phyloP scores from a whole-genome alignment of 2,888 invertebrate genomes.

The Hanleya hanleyi region DNA sequence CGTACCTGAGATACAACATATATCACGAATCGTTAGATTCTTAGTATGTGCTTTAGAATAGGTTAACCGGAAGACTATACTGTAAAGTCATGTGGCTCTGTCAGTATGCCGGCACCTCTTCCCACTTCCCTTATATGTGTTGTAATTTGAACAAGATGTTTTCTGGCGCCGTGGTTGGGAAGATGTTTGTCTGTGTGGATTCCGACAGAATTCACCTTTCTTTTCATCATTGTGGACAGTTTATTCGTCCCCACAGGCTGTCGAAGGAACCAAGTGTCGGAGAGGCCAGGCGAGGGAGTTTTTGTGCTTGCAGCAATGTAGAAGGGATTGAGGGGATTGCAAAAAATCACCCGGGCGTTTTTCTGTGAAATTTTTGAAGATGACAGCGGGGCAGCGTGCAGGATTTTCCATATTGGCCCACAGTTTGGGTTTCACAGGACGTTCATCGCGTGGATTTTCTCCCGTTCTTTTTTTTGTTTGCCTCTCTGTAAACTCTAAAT shows the following conservation, averaged over 20 bases:
- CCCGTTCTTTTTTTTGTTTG: slow-evolving; percentile 4
- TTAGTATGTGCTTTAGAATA: too few species aligned
- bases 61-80: too few species aligned
- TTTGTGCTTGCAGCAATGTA: neutral
- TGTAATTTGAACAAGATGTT: too few species aligned
- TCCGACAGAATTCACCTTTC: slow-evolving; percentile 6
- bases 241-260: slow-evolving; percentile 15
- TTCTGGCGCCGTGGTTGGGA: slow-evolving; percentile 10
- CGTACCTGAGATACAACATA: too few species aligned
- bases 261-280: slow-evolving; percentile 4
- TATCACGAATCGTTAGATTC: too few species aligned
- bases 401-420: slow-evolving; percentile 3
- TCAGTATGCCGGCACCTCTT: too few species aligned
- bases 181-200: neutral
- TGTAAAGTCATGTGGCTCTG: too few species aligned
- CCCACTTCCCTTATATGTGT: too few species aligned
- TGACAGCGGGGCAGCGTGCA: slow-evolving; percentile 4
- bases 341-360: neutral
- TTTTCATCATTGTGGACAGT: slow-evolving; percentile 10
- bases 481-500: slow-evolving; percentile 8
- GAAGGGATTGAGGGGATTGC: neutral
- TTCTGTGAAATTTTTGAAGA: slow-evolving; percentile 10
- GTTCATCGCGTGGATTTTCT: neutral
- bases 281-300: neutral
- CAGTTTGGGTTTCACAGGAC: slow-evolving; percentile 11